Evolutionary conservation across 2,113 vertebrate genomes (phyloP).

Genomic region (Geococcyx californianus): DNA sequence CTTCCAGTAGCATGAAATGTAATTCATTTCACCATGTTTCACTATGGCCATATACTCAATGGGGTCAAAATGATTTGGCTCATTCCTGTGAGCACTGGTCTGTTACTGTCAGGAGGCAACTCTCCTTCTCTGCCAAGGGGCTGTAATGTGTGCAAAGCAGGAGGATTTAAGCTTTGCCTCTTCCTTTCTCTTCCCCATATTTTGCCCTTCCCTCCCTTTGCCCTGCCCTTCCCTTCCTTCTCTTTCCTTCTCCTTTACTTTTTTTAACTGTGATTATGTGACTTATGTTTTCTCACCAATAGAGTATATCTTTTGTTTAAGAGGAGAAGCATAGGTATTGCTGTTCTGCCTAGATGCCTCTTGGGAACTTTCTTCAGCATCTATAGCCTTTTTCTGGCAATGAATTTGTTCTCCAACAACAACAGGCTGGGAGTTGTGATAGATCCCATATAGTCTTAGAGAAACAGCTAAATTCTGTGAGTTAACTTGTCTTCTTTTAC

Average conservation of each 20-base stretch:
- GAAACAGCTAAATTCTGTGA: conserved; percentile 67
- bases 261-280: not conserved
- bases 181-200: not conserved
- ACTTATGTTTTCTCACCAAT: not conserved
- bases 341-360: conserved; percentile 11
- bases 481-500: conserved; percentile 75
- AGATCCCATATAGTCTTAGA: conserved; percentile 65
- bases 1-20: not conserved
- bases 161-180: not conserved
- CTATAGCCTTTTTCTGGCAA: conserved; percentile 40
- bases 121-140: not conserved
- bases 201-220: not conserved
- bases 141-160: not conserved
- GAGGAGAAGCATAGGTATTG: not conserved
- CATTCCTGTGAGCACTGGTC: not conserved
- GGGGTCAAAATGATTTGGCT: not conserved
- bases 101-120: not conserved
- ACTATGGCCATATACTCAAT: not conserved
- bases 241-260: not conserved
- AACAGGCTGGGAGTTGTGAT: conserved; percentile 45
- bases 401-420: conserved; percentile 37
- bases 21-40: not conserved
- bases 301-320: not conserved
- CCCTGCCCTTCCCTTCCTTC: not conserved
- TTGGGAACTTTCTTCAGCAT: conserved; percentile 37